These are phyloP conservation scores for Callinectes sapidus DNA, from an alignment of 2,888 invertebrate genomes.

Conservation along the genomic window DNA sequence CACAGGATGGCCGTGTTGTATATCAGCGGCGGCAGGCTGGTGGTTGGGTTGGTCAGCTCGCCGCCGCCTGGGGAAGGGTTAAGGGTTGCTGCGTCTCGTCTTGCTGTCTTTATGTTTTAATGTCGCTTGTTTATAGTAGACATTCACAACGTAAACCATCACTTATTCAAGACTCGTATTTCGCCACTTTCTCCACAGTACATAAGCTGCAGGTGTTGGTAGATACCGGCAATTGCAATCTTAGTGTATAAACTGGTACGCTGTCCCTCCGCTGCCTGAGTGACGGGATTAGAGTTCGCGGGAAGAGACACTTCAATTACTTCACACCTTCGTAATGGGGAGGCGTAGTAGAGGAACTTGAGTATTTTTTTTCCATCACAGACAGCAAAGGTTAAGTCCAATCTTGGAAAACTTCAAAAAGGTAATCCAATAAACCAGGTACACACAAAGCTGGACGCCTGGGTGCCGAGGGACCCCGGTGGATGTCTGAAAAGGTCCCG, in stretches of 20 bases:
- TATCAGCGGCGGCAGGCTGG: background rate
- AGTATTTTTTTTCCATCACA: background rate
- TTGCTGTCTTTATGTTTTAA: background rate
- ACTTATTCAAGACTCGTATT: background rate
- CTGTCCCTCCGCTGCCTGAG: background rate
- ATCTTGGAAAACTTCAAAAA: background rate
- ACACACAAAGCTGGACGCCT: background rate
- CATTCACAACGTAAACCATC: background rate
- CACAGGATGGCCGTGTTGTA: conserved; percentile 3
- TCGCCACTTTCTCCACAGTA: background rate
- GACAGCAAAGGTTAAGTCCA: background rate
- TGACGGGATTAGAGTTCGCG: background rate
- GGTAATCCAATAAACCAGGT: conserved; percentile 35
- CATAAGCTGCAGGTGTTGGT: background rate
- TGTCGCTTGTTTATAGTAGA: background rate
- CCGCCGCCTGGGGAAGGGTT: background rate
- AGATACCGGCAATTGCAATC: background rate
- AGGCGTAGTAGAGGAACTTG: background rate
- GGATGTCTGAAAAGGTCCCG: background rate
- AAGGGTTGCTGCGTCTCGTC: background rate
- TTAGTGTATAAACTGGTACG: background rate
- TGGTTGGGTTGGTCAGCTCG: background rate
- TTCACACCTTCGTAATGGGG: background rate
- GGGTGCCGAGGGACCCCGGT: background rate
- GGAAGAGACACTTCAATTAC: conserved; percentile 12